phyloP scores from a whole-genome alignment of 2,113 vertebrate genomes.

The Cinclus mexicanus region DNA sequence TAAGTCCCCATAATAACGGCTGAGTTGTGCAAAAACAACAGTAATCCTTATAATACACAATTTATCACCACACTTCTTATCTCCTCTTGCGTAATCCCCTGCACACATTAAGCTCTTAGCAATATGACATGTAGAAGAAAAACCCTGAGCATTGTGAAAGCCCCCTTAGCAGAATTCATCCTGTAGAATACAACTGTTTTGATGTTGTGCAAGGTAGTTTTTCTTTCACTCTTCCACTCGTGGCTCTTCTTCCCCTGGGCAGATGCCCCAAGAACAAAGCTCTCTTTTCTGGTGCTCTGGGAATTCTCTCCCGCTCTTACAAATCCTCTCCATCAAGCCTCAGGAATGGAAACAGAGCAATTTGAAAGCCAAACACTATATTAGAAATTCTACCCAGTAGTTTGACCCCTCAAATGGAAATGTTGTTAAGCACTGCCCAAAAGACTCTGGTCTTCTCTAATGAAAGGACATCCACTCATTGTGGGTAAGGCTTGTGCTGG shows the following conservation, averaged over 20 bases:
- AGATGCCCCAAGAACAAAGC: neutral
- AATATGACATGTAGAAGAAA: neutral
- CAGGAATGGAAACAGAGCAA: neutral
- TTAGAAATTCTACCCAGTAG: neutral
- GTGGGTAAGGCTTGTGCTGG: neutral
- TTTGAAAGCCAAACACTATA: constrained; percentile 2
- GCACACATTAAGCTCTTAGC: neutral
- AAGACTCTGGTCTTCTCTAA: constrained; percentile 1
- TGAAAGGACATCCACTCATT: neutral
- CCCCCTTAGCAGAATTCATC: neutral
- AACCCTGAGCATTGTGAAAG: neutral
- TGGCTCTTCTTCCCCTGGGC: neutral
- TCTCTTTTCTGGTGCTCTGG: neutral
- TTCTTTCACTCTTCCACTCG: neutral
- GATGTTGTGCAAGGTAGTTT: neutral
- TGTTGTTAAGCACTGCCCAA: neutral
- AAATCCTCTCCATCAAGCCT: neutral
- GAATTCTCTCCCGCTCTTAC: neutral
- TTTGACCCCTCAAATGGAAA: constrained; percentile 38
- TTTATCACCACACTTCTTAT: neutral
- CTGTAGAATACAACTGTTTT: neutral
- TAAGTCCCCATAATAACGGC: neutral
- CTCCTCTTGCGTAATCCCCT: neutral
- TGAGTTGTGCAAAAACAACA: neutral
- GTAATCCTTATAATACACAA: neutral